These are phyloP conservation scores for Deilephila elpenor DNA, from an alignment of 2,888 invertebrate species.

Conservation along the genomic window DNA sequence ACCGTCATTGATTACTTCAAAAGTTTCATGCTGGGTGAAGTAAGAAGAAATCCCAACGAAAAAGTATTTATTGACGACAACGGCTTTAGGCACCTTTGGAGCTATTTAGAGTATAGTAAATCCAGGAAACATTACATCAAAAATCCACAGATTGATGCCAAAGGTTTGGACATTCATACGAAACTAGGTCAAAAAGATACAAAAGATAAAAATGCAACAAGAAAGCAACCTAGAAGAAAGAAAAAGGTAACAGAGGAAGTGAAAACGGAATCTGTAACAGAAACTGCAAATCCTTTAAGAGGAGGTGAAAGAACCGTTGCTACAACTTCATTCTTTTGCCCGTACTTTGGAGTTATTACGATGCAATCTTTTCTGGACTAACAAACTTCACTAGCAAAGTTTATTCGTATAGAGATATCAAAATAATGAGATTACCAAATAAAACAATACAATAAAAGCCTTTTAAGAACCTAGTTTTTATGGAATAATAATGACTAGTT, in stretches of 20 bases:
- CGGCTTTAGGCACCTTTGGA: conserved; percentile 70
- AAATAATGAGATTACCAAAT: not conserved
- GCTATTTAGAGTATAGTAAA: conserved; percentile 45
- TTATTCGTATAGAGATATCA: not conserved
- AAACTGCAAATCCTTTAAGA: conserved; percentile 35
- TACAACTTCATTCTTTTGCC: conserved; percentile 66
- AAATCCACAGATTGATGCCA: conserved; percentile 1
- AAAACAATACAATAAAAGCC: too few species aligned
- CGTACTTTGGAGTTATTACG: conserved; percentile 67
- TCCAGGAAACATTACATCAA: conserved; percentile 22
- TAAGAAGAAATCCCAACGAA: conserved; percentile 41
- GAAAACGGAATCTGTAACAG: conserved; percentile 27
- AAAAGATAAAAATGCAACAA: not conserved
- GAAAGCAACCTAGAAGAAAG: conserved; percentile 29
- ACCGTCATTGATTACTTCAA: conserved; percentile 61
- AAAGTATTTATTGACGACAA: conserved; percentile 63
- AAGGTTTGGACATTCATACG: not conserved
- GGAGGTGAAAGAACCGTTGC: conserved; percentile 44
- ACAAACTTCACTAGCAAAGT: conserved; percentile 13
- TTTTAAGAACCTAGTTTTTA: too few species aligned
- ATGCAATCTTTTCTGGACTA: conserved; percentile 56
- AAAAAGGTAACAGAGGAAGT: conserved; percentile 22
- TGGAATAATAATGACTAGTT: too few species aligned
- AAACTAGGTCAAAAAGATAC: not conserved
- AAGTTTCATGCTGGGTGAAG: conserved; percentile 54